These are phyloP conservation scores for Pteronotus mesoamericanus DNA, from an alignment of 2,797 vertebrate species.

Conservation along the genomic window DNA sequence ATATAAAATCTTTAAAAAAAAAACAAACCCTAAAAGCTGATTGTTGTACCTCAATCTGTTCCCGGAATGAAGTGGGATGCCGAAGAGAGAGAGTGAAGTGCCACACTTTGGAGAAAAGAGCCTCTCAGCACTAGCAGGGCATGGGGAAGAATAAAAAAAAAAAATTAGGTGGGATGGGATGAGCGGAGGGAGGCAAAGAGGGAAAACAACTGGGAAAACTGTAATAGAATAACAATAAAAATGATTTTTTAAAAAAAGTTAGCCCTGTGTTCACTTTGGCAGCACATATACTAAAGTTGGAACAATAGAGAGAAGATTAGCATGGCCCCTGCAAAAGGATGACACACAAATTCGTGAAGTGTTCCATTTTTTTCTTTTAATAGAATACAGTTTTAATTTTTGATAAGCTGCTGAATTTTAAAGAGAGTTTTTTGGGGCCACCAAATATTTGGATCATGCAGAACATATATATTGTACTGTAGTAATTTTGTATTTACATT, in stretches of 20 bases:
- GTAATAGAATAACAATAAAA: too few relatives aligned
- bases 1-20: too few relatives aligned
- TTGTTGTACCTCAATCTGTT: background rate
- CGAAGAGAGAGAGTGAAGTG: background rate
- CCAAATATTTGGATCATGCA: conserved; percentile 99
- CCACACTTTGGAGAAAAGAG: background rate
- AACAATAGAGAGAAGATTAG: too few relatives aligned
- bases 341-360: too few relatives aligned
- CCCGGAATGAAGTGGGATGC: background rate
- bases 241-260: too few relatives aligned
- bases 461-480: conserved; percentile 99
- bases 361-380: too few relatives aligned
- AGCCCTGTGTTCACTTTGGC: too few relatives aligned
- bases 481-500: conserved; percentile 99
- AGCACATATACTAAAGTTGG: too few relatives aligned
- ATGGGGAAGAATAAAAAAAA: background rate
- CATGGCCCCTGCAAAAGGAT: too few relatives aligned
- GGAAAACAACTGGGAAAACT: too few relatives aligned
- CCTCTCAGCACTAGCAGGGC: background rate
- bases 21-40: background rate
- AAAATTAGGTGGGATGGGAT: background rate
- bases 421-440: conserved; percentile 96
- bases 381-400: conserved; percentile 92
- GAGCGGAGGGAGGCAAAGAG: too few relatives aligned
- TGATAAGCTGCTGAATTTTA: conserved; percentile 97